Evolutionary conservation across 2,888 invertebrate species (phyloP).

Genomic region (Tanypteryx hageni): DNA sequence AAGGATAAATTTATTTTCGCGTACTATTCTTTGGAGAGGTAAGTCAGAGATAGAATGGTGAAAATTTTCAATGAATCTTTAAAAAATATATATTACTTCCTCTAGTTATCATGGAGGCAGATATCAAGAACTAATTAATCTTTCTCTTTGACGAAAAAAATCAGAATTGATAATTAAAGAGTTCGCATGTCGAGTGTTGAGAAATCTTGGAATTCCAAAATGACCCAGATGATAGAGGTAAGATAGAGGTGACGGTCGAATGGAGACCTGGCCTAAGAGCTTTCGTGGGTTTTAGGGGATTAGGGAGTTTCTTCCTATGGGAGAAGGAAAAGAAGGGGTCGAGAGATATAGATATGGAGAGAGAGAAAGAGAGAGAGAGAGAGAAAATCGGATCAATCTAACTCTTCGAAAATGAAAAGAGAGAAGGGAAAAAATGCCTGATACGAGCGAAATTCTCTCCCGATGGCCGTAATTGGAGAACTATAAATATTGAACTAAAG

Average conservation of each 20-base stretch:
- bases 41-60: too few relatives aligned
- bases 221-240: not conserved
- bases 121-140: conserved; percentile 8
- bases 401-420: not conserved
- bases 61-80: too few relatives aligned
- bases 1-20: too few relatives aligned
- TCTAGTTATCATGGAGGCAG: not conserved
- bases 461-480: not conserved
- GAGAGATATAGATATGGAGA: too few relatives aligned
- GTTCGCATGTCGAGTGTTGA: not conserved
- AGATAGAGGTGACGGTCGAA: not conserved
- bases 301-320: not conserved
- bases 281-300: not conserved
- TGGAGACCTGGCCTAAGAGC: not conserved
- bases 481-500: not conserved
- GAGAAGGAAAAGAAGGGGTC: too few relatives aligned
- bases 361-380: not conserved
- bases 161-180: not conserved
- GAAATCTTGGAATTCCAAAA: not conserved
- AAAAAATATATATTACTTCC: not conserved
- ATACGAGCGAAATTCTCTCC: not conserved
- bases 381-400: not conserved
- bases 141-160: not conserved
- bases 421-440: not conserved
- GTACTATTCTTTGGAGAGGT: too few relatives aligned